Evolutionary conservation across 2,113 vertebrate species (phyloP).

Genomic region (Clarias macrocephalus): DNA sequence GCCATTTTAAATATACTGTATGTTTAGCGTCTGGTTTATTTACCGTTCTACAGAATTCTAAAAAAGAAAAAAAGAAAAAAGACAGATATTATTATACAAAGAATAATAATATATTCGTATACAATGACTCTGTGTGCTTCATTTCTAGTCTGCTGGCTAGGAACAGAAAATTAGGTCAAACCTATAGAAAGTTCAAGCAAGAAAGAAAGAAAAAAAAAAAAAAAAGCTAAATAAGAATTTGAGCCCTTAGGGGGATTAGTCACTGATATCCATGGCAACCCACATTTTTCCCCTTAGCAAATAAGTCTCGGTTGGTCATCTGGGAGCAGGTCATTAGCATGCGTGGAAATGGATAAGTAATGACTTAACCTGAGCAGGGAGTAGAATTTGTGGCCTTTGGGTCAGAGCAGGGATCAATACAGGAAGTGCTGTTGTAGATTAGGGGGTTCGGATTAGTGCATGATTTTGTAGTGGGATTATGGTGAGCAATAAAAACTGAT

Average conservation of each 20-base stretch:
- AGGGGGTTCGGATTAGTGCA: neutral
- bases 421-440: neutral
- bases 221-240: constrained; percentile 84
- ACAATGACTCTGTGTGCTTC: neutral
- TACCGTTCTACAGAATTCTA: neutral
- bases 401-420: constrained; percentile 10
- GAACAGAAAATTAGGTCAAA: constrained; percentile 91
- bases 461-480: neutral
- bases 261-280: constrained; percentile 69
- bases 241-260: constrained; percentile 74
- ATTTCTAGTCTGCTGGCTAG: constrained; percentile 67
- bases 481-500: neutral
- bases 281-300: constrained; percentile 25
- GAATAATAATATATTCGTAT: too few species aligned
- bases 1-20: neutral
- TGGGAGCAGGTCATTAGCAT: constrained; percentile 33
- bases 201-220: too few species aligned
- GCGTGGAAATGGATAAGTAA: constrained; percentile 40
- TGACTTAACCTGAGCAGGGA: constrained; percentile 30
- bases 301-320: constrained; percentile 29
- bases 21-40: neutral
- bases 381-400: neutral
- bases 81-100: too few species aligned
- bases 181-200: constrained; percentile 82
- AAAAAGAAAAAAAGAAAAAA: neutral